Evolutionary conservation across 1,140 invertebrate species (phyloP).

Genomic region (Conus ventricosus): DNA sequence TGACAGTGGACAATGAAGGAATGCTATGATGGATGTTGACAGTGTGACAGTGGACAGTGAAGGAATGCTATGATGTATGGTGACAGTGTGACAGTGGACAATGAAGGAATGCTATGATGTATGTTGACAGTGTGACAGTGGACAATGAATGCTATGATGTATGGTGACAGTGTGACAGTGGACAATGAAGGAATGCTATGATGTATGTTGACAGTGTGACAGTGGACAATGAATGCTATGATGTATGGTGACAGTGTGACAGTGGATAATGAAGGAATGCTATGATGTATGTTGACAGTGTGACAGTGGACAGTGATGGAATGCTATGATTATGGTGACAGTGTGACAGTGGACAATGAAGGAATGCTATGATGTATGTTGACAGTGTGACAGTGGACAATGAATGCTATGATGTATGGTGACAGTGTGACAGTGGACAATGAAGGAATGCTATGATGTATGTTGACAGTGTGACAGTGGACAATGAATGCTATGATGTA

Average conservation of each 20-base stretch:
- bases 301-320: constrained; percentile 75
- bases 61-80: no score
- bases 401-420: constrained; percentile 48
- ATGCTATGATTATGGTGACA: constrained; percentile 43
- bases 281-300: neutral
- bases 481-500: no score
- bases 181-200: no score
- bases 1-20: constrained; percentile 75
- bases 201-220: constrained; percentile 49
- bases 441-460: no score
- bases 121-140: constrained; percentile 65
- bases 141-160: no score
- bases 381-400: constrained; percentile 71
- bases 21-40: constrained; percentile 36
- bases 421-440: constrained; percentile 73
- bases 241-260: constrained; percentile 58
- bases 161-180: no score
- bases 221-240: constrained; percentile 72
- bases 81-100: constrained; percentile 70
- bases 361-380: no score
- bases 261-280: constrained; percentile 71
- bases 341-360: constrained; percentile 17
- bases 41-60: constrained; percentile 34
- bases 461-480: no score
- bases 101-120: constrained; percentile 60